Base-by-base conservation (phyloP, 37 sponge, comb jelly and placozoan genomes). In the Tethya wilhelma region DNA sequence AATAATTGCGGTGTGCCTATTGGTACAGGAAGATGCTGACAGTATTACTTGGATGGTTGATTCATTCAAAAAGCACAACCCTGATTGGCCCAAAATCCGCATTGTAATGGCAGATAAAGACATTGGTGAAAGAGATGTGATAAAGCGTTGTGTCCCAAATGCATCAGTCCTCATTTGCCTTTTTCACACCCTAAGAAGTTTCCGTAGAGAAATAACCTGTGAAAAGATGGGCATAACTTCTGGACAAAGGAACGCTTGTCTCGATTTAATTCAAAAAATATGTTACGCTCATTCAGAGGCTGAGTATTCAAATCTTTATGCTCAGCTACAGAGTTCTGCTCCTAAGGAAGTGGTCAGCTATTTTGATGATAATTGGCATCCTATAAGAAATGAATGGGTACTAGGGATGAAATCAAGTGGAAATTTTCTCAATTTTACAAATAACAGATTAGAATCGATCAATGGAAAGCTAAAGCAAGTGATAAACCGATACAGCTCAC, bases 31-130 rank as follows among this genome's bases (percentile, higher is more conserved):
- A 79, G 77, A 77, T 69, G 59, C 9, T 19, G 44, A 56, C 2
- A 69, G 60, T 55, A 56, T 75, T 32, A 43, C 25, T 1, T 49
- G 69, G 62, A 79, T 78, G 79, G 34, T 85, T 32, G 71, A 84
- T 32, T 20, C 56, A 14, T 64, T 84, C 44, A 84, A 84, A 64
- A 65, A 67, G 36, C 43, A 64, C 33, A 78, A 79, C 45, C 9
- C 45, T 31, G 32, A 44, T 5, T 85, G 86, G 79, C n/a, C 29
- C 46, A 23, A 20, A 56, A 64, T 44, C 25, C 17, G 53, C 33
- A 70, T 79, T 39, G 71, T 90, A 0, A 84, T 90, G 85, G 59
- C 85, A 32, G 90, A 90, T 42, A 90, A 89, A 66, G 90, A 90
- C 46, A 79, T 90, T 45, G 26, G 26, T 0, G 80, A 90, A 32